Conservation (phyloP, 2,113 vertebrate genomes). For the Solea solea region DNA sequence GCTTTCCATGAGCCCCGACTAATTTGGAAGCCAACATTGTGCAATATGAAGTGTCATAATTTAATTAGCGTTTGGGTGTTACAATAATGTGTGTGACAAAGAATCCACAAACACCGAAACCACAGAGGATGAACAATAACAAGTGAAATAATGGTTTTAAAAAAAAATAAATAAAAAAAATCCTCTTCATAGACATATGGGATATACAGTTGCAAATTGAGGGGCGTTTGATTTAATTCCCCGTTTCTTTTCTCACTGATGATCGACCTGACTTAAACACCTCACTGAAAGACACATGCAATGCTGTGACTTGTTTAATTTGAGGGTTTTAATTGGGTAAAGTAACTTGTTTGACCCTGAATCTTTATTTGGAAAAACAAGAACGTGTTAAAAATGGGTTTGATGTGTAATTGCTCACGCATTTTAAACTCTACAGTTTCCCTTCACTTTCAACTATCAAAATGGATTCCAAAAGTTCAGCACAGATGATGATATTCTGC, state of each 20-base stretch:
- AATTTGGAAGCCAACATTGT: constrained; percentile 39
- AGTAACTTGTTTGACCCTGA: too few species aligned
- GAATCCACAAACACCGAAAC: constrained; percentile 39
- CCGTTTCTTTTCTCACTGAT: neutral
- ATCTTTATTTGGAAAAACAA: too few species aligned
- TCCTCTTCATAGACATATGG: neutral
- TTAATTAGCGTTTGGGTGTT: constrained; percentile 37
- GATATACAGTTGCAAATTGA: constrained; percentile 16
- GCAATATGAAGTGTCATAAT: constrained; percentile 40
- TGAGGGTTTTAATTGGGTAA: too few species aligned
- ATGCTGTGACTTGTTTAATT: too few species aligned
- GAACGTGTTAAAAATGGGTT: too few species aligned
- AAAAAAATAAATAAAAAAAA: neutral
- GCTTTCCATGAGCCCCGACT: constrained; percentile 68
- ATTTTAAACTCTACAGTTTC: too few species aligned
- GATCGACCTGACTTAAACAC: too few species aligned
- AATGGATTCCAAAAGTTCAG: too few species aligned
- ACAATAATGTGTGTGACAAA: constrained; percentile 22
- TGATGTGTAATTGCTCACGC: too few species aligned
- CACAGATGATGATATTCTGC: too few species aligned
- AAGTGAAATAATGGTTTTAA: constrained; percentile 14
- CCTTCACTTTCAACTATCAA: too few species aligned
- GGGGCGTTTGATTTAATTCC: constrained; percentile 3
- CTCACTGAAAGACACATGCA: too few species aligned
- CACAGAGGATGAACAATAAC: constrained; percentile 49